Percentiles rank a stretch among this genome's conserved stretches.
Conservation (phyloP, 2,888 invertebrate species). For the Gnatocerus cornutus region DNA sequence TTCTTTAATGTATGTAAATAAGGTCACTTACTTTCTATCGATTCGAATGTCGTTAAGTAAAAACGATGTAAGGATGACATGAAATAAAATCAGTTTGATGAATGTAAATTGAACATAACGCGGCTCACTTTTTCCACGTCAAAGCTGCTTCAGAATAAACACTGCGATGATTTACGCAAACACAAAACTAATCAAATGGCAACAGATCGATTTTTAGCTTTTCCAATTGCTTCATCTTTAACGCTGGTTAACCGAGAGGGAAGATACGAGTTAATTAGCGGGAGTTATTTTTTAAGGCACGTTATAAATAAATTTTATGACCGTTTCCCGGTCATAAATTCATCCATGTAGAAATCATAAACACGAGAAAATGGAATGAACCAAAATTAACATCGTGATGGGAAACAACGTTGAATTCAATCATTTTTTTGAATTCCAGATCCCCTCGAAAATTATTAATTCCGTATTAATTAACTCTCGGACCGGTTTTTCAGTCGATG, state of each 20-base stretch:
- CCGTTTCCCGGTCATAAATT: conserved; percentile 46
- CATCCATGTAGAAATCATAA: conserved; percentile 48
- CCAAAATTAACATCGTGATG: conserved; percentile 47
- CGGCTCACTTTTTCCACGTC: conserved; percentile 1
- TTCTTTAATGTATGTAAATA: too few species aligned
- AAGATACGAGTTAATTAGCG: conserved; percentile 39
- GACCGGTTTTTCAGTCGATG: conserved; percentile 38
- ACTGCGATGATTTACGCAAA: conserved; percentile 19
- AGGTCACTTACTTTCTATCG: too few species aligned
- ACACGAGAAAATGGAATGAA: conserved; percentile 44
- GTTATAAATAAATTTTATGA: conserved; percentile 44
- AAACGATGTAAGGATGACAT: too few species aligned
- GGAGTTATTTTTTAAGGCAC: conserved; percentile 36
- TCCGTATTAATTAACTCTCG: conserved; percentile 48
- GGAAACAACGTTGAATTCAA: conserved; percentile 18
- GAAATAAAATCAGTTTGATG: background rate
- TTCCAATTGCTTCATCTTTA: too few species aligned
- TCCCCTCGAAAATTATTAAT: conserved; percentile 44
- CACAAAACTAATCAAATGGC: conserved; percentile 7
- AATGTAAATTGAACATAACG: background rate
- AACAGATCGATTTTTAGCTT: conserved; percentile 16
- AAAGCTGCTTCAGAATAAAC: conserved; percentile 8
- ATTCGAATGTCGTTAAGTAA: too few species aligned
- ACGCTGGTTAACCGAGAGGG: conserved; percentile 3
- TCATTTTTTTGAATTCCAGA: conserved; percentile 24